Conservation (phyloP, 2,888 invertebrate species). For the Iselma pallidipennis region DNA sequence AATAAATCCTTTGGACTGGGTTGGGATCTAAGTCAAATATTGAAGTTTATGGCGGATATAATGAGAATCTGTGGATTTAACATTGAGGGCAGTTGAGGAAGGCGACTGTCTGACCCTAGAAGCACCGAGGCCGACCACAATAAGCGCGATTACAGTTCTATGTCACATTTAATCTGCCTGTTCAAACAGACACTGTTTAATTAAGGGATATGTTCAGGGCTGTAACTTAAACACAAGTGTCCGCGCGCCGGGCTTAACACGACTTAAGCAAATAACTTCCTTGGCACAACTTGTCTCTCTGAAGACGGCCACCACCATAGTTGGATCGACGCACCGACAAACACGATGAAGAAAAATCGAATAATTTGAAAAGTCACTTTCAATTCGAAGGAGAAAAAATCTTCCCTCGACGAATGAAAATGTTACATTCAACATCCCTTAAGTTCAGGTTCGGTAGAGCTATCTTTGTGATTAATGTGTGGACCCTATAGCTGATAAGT, state of each 20-base stretch:
- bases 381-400: background rate
- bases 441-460: constrained; percentile 2
- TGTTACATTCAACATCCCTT: background rate
- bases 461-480: constrained; percentile 21
- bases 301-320: no score
- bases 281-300: background rate
- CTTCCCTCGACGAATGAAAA: background rate
- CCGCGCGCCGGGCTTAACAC: constrained; percentile 50
- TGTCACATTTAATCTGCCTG: constrained; percentile 59
- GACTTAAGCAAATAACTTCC: constrained; percentile 46
- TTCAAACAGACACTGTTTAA: constrained; percentile 59
- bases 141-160: constrained; percentile 58
- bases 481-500: constrained; percentile 32
- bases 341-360: no score
- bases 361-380: no score
- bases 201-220: constrained; percentile 57
- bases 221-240: constrained; percentile 59
- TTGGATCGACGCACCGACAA: no score
- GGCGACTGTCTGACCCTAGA: constrained; percentile 34
- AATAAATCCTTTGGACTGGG: no score
- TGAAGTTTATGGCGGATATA: constrained; percentile 21
- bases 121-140: constrained; percentile 50
- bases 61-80: constrained; percentile 28
- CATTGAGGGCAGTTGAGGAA: constrained; percentile 22
- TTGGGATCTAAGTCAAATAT: constrained; percentile 21